Conservation (phyloP, 2,888 invertebrate genomes). For the Argynnis bischoffii region DNA sequence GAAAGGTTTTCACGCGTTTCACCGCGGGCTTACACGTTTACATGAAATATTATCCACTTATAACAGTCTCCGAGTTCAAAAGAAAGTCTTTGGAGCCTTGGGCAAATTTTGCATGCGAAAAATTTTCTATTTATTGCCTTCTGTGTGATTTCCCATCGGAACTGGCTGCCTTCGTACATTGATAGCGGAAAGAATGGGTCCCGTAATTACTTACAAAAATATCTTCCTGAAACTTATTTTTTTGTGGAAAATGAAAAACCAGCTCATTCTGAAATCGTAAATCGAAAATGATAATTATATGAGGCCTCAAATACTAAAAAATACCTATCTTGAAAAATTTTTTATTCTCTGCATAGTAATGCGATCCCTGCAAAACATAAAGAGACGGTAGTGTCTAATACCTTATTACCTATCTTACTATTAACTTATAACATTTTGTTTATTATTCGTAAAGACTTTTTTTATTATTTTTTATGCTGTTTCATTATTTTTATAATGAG, state of each 20-base stretch:
- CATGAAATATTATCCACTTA: conserved; percentile 39
- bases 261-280: not conserved
- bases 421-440: too few relatives aligned
- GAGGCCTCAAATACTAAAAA: too few relatives aligned
- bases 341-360: too few relatives aligned
- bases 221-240: conserved; percentile 2
- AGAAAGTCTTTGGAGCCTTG: conserved; percentile 25
- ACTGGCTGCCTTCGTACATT: conserved; percentile 5
- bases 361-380: too few relatives aligned
- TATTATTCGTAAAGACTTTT: too few relatives aligned
- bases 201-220: conserved; percentile 25
- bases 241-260: not conserved
- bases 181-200: conserved; percentile 21
- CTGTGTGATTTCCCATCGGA: conserved; percentile 50
- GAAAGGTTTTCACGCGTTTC: conserved; percentile 25
- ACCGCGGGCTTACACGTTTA: conserved; percentile 31
- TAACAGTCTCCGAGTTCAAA: conserved; percentile 36
- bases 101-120: conserved; percentile 39
- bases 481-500: too few relatives aligned
- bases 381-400: too few relatives aligned
- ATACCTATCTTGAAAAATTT: too few relatives aligned
- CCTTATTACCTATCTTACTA: too few relatives aligned
- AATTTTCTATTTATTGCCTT: conserved; percentile 48
- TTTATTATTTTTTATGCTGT: too few relatives aligned
- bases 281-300: not conserved